Conservation (phyloP, 2,113 vertebrate species). For the Pseudonaja textilis region DNA sequence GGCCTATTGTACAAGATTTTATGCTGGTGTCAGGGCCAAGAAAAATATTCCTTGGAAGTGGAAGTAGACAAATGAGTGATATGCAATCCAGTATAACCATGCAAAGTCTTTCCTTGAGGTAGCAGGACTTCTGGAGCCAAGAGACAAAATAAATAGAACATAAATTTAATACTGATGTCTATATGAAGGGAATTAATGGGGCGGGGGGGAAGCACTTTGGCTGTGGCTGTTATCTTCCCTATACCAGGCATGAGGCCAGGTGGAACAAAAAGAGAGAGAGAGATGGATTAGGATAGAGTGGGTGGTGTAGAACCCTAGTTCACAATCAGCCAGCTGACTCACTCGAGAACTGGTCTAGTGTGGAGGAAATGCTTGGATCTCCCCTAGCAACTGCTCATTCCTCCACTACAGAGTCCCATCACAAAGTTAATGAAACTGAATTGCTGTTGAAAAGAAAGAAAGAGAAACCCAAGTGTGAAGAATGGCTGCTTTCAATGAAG, state of each 20-base stretch:
- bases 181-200: background rate
- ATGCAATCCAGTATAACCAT: slow-evolving; percentile 37
- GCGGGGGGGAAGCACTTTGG: background rate
- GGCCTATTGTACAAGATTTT: background rate
- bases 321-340: background rate
- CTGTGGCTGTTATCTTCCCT: background rate
- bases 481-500: slow-evolving; percentile 49
- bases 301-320: background rate
- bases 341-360: background rate
- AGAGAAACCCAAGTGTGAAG: slow-evolving; percentile 26
- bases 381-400: slow-evolving; percentile 9
- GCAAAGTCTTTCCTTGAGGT: background rate
- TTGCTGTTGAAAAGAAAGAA: slow-evolving; percentile 56
- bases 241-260: background rate
- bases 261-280: background rate
- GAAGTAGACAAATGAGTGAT: slow-evolving; percentile 48
- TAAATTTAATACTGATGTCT: background rate
- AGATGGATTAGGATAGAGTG: background rate
- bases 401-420: background rate
- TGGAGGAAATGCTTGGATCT: background rate
- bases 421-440: slow-evolving; percentile 36
- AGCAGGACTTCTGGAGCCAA: background rate
- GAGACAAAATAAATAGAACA: background rate
- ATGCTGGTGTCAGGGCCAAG: slow-evolving; percentile 32
- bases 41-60: slow-evolving; percentile 45